These are phyloP conservation scores for Paralichthys olivaceus DNA, from an alignment of 2,113 vertebrate species.

Conservation along the genomic window DNA sequence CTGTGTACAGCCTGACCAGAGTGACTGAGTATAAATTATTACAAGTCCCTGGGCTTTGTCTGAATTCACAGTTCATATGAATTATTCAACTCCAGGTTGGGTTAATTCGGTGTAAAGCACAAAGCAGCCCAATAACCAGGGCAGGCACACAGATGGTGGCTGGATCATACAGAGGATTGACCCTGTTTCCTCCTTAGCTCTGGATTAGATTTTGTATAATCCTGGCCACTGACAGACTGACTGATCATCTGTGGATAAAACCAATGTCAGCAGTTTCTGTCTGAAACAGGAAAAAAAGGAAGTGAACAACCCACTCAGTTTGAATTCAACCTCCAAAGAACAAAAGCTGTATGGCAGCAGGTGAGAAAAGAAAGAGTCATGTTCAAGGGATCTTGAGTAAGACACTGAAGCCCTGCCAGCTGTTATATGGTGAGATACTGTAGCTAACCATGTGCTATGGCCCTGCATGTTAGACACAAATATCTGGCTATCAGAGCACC, in stretches of 20 bases:
- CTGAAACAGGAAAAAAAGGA: neutral
- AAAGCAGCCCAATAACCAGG: slow-evolving; percentile 61
- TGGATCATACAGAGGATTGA: slow-evolving; percentile 73
- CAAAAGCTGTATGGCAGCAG: slow-evolving; percentile 16
- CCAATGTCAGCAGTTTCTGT: slow-evolving; percentile 56
- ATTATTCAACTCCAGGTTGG: slow-evolving; percentile 24
- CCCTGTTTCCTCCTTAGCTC: slow-evolving; percentile 66
- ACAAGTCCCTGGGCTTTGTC: slow-evolving; percentile 6
- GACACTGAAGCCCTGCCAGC: neutral
- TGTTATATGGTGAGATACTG: neutral
- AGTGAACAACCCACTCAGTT: slow-evolving; percentile 9
- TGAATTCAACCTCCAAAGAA: slow-evolving; percentile 35
- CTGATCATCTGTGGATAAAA: slow-evolving; percentile 63
- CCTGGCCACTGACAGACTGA: slow-evolving; percentile 70
- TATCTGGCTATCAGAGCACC: neutral
- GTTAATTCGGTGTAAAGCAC: slow-evolving; percentile 56
- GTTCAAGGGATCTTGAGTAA: slow-evolving; percentile 9
- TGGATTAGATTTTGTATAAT: slow-evolving; percentile 74
- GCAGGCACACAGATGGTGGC: slow-evolving; percentile 68
- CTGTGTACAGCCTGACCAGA: neutral
- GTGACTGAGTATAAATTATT: neutral
- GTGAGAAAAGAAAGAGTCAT: slow-evolving; percentile 13
- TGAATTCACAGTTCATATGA: slow-evolving; percentile 25
- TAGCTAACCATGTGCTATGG: neutral
- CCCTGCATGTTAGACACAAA: neutral